Conservation (phyloP, 2,113 vertebrate species). For the Paraplagusia blochii region DNA sequence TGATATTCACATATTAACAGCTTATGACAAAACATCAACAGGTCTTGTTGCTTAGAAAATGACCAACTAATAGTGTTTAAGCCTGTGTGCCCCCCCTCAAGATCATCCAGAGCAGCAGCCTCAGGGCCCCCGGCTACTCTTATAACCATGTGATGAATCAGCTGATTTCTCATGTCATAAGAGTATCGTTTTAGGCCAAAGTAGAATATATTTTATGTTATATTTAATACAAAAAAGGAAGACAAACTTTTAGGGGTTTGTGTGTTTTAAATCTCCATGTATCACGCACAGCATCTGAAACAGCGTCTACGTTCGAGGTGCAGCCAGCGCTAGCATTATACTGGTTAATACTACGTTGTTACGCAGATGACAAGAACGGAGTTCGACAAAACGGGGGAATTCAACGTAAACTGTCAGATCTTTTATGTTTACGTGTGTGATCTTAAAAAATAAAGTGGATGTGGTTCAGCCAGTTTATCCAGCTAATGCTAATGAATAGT, state of each 20-base stretch:
- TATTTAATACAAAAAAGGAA: neutral
- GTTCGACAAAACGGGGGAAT: neutral
- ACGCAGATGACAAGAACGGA: neutral
- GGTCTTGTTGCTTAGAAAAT: neutral
- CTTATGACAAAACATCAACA: no score
- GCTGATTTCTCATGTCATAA: constrained; percentile 50
- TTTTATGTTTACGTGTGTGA: no score
- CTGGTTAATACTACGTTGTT: constrained; percentile 1
- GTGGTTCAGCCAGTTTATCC: neutral
- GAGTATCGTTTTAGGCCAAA: neutral
- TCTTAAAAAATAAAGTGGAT: neutral
- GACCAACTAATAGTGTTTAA: neutral
- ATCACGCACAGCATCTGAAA: constrained; percentile 10
- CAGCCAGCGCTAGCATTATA: constrained; percentile 34
- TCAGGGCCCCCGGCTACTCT: constrained; percentile 11
- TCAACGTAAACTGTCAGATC: neutral
- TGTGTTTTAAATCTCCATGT: constrained; percentile 8
- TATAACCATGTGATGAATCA: constrained; percentile 63
- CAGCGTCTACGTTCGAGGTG: constrained; percentile 17
- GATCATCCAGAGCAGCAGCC: neutral
- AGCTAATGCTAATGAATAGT: constrained; percentile 29
- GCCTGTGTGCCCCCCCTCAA: no score
- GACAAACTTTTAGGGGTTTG: neutral
- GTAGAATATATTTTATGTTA: neutral
- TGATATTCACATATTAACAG: no score